Percentiles rank a stretch among this genome's conserved stretches.
These are phyloP conservation scores for Siderastrea siderea DNA, from an alignment of 92 coral and sea anemone species.

Conservation along the genomic window DNA sequence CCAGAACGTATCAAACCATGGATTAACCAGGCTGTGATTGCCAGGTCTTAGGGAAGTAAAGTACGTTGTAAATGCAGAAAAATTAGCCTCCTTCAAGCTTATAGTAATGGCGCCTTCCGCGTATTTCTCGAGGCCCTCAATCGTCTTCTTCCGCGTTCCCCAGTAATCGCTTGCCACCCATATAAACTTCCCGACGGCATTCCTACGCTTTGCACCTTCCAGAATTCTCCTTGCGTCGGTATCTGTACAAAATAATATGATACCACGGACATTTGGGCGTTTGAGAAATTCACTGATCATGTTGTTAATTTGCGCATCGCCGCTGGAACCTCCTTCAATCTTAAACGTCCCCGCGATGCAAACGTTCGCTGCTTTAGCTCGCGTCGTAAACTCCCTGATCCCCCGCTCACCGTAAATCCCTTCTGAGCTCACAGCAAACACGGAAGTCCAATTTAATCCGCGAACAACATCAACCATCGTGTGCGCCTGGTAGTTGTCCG, in stretches of 20 bases:
- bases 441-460: constrained; percentile 86
- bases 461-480: constrained; percentile 91
- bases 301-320: constrained; percentile 42
- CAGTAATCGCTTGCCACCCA: constrained; percentile 98
- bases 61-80: constrained; percentile 59
- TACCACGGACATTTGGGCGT: constrained; percentile 74
- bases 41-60: constrained; percentile 74
- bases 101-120: constrained; percentile 94
- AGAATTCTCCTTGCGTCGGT: constrained; percentile 82
- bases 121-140: constrained; percentile 70
- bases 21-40: constrained; percentile 69
- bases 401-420: constrained; percentile 97
- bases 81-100: constrained; percentile 57
- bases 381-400: constrained; percentile 69
- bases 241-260: constrained; percentile 89
- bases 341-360: constrained; percentile 84
- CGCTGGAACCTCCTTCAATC: constrained; percentile 51
- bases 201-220: constrained; percentile 65
- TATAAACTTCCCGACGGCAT: constrained; percentile 57
- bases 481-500: constrained; percentile 91
- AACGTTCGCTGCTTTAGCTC: constrained; percentile 80
- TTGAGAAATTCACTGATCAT: constrained; percentile 61
- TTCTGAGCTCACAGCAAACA: constrained; percentile 89
- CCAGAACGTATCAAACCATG: constrained; percentile 97
- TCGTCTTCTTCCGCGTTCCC: constrained; percentile 87